Evolutionary conservation across 2,797 vertebrate genomes (phyloP).

Genomic region (Coilia nasus): DNA sequence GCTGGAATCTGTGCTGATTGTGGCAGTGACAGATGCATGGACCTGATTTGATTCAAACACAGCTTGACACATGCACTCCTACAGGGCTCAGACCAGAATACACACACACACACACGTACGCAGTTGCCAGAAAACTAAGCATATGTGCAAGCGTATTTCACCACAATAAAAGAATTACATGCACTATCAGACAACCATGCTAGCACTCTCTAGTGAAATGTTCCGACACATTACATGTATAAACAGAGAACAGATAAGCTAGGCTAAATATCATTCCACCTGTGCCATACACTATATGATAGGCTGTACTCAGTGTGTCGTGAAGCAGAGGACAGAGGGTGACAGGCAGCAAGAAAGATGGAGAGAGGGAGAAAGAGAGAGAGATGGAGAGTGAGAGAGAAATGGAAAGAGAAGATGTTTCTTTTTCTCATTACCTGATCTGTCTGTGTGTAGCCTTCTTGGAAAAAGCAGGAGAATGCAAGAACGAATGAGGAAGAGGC

Average conservation of each 20-base stretch:
- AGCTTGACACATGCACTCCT: constrained; percentile 20
- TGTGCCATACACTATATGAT: background rate
- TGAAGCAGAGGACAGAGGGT: background rate
- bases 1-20: background rate
- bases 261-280: background rate
- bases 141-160: background rate
- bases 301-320: background rate
- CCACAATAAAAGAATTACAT: background rate
- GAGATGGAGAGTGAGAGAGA: constrained; percentile 50
- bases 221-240: background rate
- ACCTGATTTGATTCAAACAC: constrained; percentile 33
- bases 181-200: background rate
- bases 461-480: constrained; percentile 58
- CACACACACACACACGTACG: constrained; percentile 12
- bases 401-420: constrained; percentile 41
- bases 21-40: constrained; percentile 28
- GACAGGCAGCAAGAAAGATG: constrained; percentile 41
- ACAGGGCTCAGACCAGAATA: constrained; percentile 5
- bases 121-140: background rate
- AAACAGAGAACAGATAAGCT: background rate
- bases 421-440: constrained; percentile 72
- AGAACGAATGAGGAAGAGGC: constrained; percentile 50
- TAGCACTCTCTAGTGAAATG: background rate
- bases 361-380: constrained; percentile 39
- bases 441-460: constrained; percentile 65